Conservation (phyloP, 2,888 invertebrate species). For the Dysmachus trigonus region DNA sequence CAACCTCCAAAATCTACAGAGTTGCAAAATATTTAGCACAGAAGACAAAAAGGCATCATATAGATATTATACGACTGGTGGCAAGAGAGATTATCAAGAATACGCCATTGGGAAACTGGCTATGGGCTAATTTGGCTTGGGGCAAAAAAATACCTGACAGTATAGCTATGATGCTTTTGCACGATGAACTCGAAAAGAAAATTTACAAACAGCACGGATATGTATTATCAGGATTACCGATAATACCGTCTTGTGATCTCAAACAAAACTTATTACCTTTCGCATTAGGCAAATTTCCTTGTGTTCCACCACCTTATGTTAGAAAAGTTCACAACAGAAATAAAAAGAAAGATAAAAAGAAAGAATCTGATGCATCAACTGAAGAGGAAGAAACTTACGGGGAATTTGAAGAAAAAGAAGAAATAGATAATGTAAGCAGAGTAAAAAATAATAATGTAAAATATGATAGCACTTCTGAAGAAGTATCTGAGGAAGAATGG, state of each 20-base stretch:
- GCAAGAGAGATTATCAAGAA: conserved; percentile 69
- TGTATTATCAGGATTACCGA: conserved; percentile 72
- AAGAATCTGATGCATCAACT: neutral
- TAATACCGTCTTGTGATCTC: conserved; percentile 64
- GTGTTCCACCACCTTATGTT: conserved; percentile 1
- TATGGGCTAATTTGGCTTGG: conserved; percentile 69
- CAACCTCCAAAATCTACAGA: conserved; percentile 66
- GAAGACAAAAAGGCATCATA: conserved; percentile 68
- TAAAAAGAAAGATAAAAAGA: neutral
- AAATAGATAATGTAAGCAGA: neutral
- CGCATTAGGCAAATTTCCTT: neutral
- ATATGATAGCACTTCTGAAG: neutral
- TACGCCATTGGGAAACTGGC: conserved; percentile 68
- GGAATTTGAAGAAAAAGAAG: neutral
- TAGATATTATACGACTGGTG: conserved; percentile 69
- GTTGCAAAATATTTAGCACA: conserved; percentile 69
- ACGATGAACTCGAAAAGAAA: conserved; percentile 66
- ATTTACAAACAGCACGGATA: conserved; percentile 71
- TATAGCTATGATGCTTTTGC: conserved; percentile 66
- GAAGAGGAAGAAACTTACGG: neutral
- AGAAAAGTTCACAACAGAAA: neutral
- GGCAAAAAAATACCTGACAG: conserved; percentile 67
- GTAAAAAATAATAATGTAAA: neutral
- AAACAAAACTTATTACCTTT: neutral
- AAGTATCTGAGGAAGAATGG: neutral